A percentile compares a stretch with the other conserved stretches of the same genome.
phyloP scores from a whole-genome alignment of 2,113 vertebrate species.

The Aepyceros melampus region DNA sequence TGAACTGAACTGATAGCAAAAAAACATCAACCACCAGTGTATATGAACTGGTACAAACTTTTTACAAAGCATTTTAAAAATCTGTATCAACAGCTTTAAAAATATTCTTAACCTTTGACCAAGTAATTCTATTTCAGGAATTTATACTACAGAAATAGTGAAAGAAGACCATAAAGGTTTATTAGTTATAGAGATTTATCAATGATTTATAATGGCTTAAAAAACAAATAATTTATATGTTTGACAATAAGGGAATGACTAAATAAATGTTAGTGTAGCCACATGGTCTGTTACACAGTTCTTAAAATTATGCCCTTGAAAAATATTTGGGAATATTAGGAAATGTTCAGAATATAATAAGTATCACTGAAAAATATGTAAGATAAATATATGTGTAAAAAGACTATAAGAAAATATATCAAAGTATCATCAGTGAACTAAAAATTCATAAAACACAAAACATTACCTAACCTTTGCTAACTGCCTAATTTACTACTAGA shows the following conservation, averaged over 20 bases:
- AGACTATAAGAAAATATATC: background rate
- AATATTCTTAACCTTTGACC: background rate
- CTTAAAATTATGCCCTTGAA: slow-evolving; percentile 19
- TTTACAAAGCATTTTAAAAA: background rate
- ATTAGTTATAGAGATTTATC: slow-evolving; percentile 1
- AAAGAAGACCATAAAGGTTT: background rate
- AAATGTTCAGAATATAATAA: background rate
- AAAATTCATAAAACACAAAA: slow-evolving; percentile 7
- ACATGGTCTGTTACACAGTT: background rate
- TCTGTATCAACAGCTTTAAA: slow-evolving; percentile 2
- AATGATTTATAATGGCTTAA: background rate
- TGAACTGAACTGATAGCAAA: background rate
- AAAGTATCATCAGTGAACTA: background rate
- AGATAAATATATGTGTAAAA: background rate
- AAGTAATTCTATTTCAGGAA: slow-evolving; percentile 20
- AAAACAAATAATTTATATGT: slow-evolving; percentile 4
- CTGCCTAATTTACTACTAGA: background rate
- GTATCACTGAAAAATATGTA: background rate
- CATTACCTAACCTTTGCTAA: background rate
- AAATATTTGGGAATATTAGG: background rate
- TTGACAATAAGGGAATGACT: background rate
- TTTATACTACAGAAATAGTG: slow-evolving; percentile 11
- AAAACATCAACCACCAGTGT: background rate
- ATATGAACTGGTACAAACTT: background rate
- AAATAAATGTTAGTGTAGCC: background rate